Conservation (phyloP, 2,113 vertebrate genomes). For the Puffinus mauretanicus region DNA sequence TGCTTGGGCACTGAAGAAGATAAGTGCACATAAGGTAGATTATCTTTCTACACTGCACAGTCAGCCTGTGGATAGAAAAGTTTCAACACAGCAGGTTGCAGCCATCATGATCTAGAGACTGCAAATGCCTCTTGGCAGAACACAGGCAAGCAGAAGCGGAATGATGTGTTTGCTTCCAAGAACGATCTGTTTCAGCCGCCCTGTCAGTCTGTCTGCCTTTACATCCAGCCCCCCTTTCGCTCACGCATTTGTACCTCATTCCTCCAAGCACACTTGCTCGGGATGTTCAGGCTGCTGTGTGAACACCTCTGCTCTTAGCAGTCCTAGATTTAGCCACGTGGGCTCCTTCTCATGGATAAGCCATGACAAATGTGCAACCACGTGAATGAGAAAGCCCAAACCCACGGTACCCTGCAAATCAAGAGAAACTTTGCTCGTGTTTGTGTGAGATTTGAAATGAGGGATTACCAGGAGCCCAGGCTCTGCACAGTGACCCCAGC, state of each 20-base stretch:
- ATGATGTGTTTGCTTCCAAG: conserved; percentile 45
- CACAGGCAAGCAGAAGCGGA: conserved; percentile 21
- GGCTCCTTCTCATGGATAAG: neutral
- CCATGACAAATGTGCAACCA: neutral
- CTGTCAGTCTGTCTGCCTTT: neutral
- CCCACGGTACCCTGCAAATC: neutral
- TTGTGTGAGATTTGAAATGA: neutral
- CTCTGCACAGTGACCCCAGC: neutral
- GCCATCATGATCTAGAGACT: conserved; percentile 50
- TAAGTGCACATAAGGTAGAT: conserved; percentile 34
- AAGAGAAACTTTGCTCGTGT: neutral
- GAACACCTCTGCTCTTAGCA: conserved; percentile 24
- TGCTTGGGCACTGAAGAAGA: neutral
- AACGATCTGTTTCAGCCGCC: conserved; percentile 28
- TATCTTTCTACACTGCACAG: conserved; percentile 23
- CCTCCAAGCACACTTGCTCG: neutral
- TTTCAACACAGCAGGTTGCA: conserved; percentile 54
- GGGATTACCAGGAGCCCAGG: neutral
- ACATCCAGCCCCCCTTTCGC: neutral
- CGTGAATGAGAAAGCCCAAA: neutral
- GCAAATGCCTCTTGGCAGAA: conserved; percentile 54
- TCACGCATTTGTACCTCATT: neutral
- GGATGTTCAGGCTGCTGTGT: conserved; percentile 11
- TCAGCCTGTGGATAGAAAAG: conserved; percentile 30
- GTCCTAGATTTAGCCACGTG: neutral